Evolutionary conservation across 2,797 vertebrate genomes (phyloP).

Genomic region (Myiothlypis coronata): DNA sequence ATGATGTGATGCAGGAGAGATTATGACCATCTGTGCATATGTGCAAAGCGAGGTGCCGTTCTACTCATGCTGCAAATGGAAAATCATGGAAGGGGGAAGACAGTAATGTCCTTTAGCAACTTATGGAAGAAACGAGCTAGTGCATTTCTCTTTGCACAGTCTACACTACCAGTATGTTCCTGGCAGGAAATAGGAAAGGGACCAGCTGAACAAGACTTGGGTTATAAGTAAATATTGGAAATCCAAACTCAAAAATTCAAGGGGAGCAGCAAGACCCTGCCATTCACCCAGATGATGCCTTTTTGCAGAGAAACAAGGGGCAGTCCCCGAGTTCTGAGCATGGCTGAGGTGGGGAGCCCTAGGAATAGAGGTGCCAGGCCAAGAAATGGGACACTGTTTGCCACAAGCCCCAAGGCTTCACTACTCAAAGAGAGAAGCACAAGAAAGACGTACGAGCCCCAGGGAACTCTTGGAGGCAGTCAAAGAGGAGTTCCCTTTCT

Average conservation of each 20-base stretch:
- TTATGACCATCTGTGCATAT: background rate
- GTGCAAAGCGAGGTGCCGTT: background rate
- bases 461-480: background rate
- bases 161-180: background rate
- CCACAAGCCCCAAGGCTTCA: background rate
- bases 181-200: background rate
- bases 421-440: background rate
- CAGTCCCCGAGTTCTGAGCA: background rate
- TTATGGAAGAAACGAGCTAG: background rate
- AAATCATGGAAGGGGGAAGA: background rate
- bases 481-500: background rate
- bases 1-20: background rate
- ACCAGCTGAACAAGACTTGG: background rate
- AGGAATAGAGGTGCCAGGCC: rapidly evolving
- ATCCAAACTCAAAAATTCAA: background rate
- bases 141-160: background rate
- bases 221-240: background rate
- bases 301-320: background rate
- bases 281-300: rapidly evolving
- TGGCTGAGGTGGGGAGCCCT: rapidly evolving
- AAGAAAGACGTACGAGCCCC: rapidly evolving
- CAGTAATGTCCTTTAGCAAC: background rate
- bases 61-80: background rate
- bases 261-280: background rate
- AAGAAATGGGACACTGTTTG: background rate